These are phyloP conservation scores for Empidonax traillii DNA, from an alignment of 2,113 vertebrate species.

Conservation along the genomic window DNA sequence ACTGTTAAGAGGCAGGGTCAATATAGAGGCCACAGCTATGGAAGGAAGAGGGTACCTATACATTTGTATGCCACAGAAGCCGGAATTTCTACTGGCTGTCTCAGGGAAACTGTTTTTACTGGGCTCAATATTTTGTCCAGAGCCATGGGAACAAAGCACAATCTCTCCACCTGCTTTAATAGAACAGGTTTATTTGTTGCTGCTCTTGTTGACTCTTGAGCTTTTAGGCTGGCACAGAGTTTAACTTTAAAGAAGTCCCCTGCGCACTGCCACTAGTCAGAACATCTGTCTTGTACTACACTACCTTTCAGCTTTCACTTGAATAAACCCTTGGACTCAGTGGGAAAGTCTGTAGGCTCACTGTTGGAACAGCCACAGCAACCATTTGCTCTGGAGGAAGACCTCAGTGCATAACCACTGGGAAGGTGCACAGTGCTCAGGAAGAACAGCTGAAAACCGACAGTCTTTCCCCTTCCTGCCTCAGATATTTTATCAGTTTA, in stretches of 20 bases:
- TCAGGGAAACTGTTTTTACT: background rate
- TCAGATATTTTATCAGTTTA: background rate
- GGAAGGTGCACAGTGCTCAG: background rate
- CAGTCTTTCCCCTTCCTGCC: background rate
- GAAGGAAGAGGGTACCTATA: background rate
- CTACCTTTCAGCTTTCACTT: background rate
- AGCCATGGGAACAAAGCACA: background rate
- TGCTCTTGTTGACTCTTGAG: background rate
- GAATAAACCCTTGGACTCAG: background rate
- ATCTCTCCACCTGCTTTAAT: background rate
- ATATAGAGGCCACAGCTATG: background rate
- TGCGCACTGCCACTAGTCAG: background rate
- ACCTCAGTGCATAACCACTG: background rate
- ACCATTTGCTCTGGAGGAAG: background rate
- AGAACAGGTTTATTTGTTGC: background rate
- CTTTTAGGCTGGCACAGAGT: background rate
- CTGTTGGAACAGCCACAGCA: background rate
- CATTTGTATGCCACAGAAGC: background rate
- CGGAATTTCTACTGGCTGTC: background rate
- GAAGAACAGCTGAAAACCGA: background rate
- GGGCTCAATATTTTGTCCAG: background rate
- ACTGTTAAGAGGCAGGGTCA: background rate
- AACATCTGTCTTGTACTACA: background rate
- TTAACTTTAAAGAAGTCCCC: background rate
- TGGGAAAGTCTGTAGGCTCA: background rate